Evolutionary conservation across 2,888 invertebrate genomes (phyloP).

Genomic region (Melieria crassipennis): DNA sequence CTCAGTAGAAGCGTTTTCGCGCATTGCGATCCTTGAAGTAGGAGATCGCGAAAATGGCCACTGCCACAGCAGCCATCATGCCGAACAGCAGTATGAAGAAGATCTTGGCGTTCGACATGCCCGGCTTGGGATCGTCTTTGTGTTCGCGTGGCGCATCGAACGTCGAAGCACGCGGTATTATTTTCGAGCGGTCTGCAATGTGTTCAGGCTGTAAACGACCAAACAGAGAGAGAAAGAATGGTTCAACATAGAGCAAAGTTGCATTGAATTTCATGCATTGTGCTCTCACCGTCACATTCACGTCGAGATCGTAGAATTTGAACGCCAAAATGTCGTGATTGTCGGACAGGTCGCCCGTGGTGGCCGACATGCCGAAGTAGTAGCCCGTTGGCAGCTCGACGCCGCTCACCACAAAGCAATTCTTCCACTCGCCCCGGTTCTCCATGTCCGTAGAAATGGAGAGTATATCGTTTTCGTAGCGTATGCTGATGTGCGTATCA

Average conservation of each 20-base stretch:
- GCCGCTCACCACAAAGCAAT: constrained; percentile 89
- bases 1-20: constrained; percentile 78
- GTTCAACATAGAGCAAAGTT: neutral
- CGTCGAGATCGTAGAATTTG: constrained; percentile 91
- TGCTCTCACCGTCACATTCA: constrained; percentile 69
- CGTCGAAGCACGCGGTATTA: constrained; percentile 87
- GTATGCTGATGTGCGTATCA: constrained; percentile 89
- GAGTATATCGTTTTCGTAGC: constrained; percentile 90
- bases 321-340: constrained; percentile 94
- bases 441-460: constrained; percentile 92
- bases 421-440: constrained; percentile 92
- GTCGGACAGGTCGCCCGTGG: constrained; percentile 96
- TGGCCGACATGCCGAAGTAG: constrained; percentile 92
- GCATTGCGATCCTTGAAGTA: constrained; percentile 93
- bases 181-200: constrained; percentile 76
- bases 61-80: constrained; percentile 82
- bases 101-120: constrained; percentile 89
- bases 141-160: constrained; percentile 93
- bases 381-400: constrained; percentile 95
- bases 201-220: constrained; percentile 52
- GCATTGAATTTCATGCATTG: neutral
- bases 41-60: constrained; percentile 89
- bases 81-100: constrained; percentile 88
- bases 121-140: constrained; percentile 86
- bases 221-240: neutral